Percentiles rank a stretch among this genome's conserved stretches.
Evolutionary conservation across 1,140 invertebrate genomes (phyloP).

Genomic region (Hyposmocoma kahamanoa): DNA sequence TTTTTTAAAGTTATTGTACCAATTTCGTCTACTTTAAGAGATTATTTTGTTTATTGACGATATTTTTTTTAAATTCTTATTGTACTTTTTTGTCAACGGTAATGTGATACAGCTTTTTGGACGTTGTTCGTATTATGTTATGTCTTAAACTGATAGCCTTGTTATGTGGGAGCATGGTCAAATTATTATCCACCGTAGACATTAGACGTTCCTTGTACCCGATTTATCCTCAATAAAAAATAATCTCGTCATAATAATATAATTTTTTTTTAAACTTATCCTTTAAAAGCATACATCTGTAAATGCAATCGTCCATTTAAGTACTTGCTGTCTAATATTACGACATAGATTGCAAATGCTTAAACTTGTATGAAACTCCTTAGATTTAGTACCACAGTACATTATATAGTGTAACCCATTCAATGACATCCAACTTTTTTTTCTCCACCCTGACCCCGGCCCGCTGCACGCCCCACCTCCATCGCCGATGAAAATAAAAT

Average conservation of each 20-base stretch:
- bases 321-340: conserved; percentile 23
- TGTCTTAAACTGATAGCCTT: conserved; percentile 63
- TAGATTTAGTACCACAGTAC: conserved; percentile 54
- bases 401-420: conserved; percentile 55
- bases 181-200: conserved; percentile 9
- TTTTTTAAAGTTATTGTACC: conserved; percentile 22
- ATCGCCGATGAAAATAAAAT: conserved; percentile 51
- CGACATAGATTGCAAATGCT: conserved; percentile 22
- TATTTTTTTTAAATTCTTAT: conserved; percentile 9
- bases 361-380: conserved; percentile 25
- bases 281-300: conserved; percentile 46
- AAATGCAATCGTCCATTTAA: too few relatives aligned
- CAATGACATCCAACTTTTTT: conserved; percentile 69
- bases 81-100: conserved; percentile 14
- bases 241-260: conserved; percentile 51
- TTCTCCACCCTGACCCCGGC: conserved; percentile 58
- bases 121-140: conserved; percentile 41
- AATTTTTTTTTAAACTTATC: conserved; percentile 27
- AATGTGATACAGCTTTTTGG: conserved; percentile 18
- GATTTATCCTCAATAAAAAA: conserved; percentile 34
- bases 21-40: conserved; percentile 41
- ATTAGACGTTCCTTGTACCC: background rate
- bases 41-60: conserved; percentile 63
- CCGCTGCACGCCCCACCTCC: conserved; percentile 55
- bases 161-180: conserved; percentile 49